Percentiles rank a stretch among this genome's conserved stretches.
These are phyloP conservation scores for Camponotus vicinus DNA, from an alignment of 1,140 invertebrate genomes.

Conservation along the genomic window DNA sequence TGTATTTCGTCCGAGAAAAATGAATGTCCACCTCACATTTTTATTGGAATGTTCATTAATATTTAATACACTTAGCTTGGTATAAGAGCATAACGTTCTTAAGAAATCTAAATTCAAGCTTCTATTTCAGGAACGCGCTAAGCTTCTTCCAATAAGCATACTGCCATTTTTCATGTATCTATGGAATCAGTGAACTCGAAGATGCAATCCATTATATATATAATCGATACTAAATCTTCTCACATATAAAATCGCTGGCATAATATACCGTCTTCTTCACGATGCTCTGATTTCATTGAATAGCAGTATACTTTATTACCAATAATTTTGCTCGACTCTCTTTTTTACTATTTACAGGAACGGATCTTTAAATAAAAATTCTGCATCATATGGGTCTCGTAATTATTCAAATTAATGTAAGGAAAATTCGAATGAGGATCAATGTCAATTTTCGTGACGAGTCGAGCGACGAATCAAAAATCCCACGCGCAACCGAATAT, in stretches of 20 bases:
- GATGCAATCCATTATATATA: constrained; percentile 48
- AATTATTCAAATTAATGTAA: constrained; percentile 9
- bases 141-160: constrained; percentile 15
- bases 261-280: constrained; percentile 13
- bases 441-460: constrained; percentile 27
- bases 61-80: background rate
- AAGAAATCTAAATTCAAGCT: constrained; percentile 24
- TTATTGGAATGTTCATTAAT: constrained; percentile 32
- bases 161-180: constrained; percentile 39
- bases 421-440: constrained; percentile 4
- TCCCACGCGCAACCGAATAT: constrained; percentile 28
- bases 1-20: background rate
- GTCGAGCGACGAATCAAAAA: constrained; percentile 20
- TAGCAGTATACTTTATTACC: background rate
- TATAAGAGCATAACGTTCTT: background rate
- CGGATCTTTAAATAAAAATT: background rate
- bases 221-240: constrained; percentile 45
- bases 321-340: background rate
- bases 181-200: constrained; percentile 32
- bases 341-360: background rate
- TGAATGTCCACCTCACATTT: background rate
- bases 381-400: background rate
- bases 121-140: background rate
- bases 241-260: constrained; percentile 24
- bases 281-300: constrained; percentile 20